Evolutionary conservation across 2,888 invertebrate genomes (phyloP).

Genomic region (Pherbina coryleti): DNA sequence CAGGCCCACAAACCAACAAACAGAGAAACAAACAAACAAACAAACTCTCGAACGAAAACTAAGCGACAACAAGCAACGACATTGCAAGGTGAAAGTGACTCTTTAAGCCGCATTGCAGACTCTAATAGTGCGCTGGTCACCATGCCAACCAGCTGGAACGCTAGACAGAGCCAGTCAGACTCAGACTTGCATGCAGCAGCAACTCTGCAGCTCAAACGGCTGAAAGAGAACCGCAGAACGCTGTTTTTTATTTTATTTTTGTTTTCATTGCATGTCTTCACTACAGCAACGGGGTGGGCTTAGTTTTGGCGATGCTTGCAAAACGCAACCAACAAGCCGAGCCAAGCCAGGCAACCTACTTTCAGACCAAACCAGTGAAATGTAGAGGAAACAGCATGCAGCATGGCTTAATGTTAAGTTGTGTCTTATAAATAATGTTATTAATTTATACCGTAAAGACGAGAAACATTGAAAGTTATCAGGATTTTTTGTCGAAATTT

Average conservation of each 20-base stretch:
- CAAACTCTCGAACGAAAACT: background rate
- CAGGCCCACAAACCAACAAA: background rate
- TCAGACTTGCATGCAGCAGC: background rate
- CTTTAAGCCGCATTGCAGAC: background rate
- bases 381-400: background rate
- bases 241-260: background rate
- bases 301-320: background rate
- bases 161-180: constrained; percentile 2
- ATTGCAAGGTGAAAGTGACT: constrained; percentile 70
- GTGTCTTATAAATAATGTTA: no score
- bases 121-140: background rate
- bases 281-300: no score
- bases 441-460: no score
- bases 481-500: no score
- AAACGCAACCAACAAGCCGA: background rate
- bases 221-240: background rate
- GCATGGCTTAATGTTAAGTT: background rate
- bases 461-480: no score
- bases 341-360: background rate
- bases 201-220: background rate
- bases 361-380: background rate
- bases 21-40: background rate
- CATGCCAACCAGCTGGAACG: background rate
- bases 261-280: background rate
- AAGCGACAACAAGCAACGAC: constrained; percentile 60